A percentile compares a stretch with the other conserved stretches of the same genome.
Evolutionary conservation across 2,888 invertebrate genomes (phyloP).

Genomic region (Theretra japonica): DNA sequence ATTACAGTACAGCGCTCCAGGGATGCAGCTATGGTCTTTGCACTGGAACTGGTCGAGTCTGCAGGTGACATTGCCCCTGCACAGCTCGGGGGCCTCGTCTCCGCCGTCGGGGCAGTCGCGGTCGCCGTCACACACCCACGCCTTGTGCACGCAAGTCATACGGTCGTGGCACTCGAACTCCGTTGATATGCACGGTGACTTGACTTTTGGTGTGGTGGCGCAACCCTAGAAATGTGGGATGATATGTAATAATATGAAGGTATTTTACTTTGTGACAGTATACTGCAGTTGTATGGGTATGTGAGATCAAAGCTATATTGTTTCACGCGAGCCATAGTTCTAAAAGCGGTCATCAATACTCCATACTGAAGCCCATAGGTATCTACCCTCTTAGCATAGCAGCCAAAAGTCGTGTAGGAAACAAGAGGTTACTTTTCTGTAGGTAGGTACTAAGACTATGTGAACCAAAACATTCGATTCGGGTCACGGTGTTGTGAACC

Average conservation of each 20-base stretch:
- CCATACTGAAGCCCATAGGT: too few relatives aligned
- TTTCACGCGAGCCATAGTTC: too few relatives aligned
- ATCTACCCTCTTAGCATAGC: too few relatives aligned
- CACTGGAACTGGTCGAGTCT: slow-evolving; percentile 95
- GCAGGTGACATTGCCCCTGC: slow-evolving; percentile 91
- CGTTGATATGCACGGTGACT: slow-evolving; percentile 87
- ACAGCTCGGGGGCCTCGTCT: slow-evolving; percentile 88
- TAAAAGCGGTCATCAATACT: too few relatives aligned
- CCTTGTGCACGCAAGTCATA: slow-evolving; percentile 91
- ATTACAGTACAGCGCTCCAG: slow-evolving; percentile 92
- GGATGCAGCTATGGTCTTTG: slow-evolving; percentile 90
- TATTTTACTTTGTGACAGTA: neutral
- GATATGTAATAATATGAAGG: too few relatives aligned
- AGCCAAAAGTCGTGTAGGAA: too few relatives aligned
- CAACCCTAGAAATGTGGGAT: slow-evolving; percentile 83
- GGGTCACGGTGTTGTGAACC: too few relatives aligned
- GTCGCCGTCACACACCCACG: slow-evolving; percentile 94
- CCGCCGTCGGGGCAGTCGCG: slow-evolving; percentile 92
- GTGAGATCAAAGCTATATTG: too few relatives aligned
- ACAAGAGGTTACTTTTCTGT: too few relatives aligned
- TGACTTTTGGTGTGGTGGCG: slow-evolving; percentile 76
- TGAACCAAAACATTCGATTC: too few relatives aligned
- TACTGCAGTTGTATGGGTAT: neutral
- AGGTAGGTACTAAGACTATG: too few relatives aligned
- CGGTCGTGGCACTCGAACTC: slow-evolving; percentile 93